These are phyloP conservation scores for Siniperca undulata DNA, from an alignment of 2,797 vertebrate species.

Conservation along the genomic window DNA sequence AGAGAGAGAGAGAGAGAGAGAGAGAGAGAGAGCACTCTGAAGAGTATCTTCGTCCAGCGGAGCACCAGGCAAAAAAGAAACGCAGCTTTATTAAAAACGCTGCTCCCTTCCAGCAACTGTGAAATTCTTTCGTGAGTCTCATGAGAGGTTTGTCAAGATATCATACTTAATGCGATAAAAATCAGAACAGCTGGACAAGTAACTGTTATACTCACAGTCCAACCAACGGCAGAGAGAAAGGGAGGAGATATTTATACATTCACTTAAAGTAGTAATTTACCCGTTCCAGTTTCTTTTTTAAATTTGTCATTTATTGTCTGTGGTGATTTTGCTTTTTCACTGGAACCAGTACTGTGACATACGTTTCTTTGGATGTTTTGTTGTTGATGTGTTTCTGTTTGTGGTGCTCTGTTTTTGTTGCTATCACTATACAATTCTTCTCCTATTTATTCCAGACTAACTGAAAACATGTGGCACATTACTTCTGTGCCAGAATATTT, in stretches of 20 bases:
- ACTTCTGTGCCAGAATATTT: conserved; percentile 17
- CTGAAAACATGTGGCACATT: conserved; percentile 8
- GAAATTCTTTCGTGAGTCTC: conserved; percentile 50
- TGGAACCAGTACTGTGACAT: background rate
- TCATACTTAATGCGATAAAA: conserved; percentile 55
- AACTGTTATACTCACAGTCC: conserved; percentile 7
- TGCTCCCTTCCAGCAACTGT: conserved; percentile 45
- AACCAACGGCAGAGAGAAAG: background rate
- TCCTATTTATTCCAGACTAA: conserved; percentile 19
- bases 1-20: conserved; percentile 21
- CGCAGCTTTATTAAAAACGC: conserved; percentile 46
- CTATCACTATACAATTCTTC: background rate
- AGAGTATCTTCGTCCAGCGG: conserved; percentile 14
- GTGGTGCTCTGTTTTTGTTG: background rate
- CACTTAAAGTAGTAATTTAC: background rate
- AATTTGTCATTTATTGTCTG: background rate
- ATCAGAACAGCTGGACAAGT: conserved; percentile 57
- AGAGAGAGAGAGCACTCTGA: conserved; percentile 5
- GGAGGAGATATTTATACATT: conserved; percentile 23
- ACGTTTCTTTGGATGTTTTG: background rate
- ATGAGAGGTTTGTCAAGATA: conserved; percentile 56
- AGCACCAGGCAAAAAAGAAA: conserved; percentile 12
- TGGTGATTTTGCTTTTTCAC: background rate
- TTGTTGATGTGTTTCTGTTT: background rate
- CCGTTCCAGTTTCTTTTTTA: background rate